Conservation (phyloP, 1,140 invertebrate species). For the Lepidurus arcticus region DNA sequence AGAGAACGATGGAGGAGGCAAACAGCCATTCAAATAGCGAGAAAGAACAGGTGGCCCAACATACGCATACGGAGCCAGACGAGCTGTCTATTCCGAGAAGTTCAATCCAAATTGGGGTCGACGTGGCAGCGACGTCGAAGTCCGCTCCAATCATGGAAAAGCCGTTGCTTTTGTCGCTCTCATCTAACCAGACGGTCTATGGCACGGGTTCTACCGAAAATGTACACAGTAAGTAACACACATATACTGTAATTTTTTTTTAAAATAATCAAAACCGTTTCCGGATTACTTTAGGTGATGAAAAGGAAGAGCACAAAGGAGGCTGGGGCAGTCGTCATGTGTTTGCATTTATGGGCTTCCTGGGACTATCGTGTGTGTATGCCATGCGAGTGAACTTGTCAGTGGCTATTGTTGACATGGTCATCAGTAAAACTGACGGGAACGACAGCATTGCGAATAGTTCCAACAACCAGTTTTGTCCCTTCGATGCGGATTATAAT, state of each 20-base stretch:
- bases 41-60: too few species aligned
- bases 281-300: background rate
- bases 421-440: conserved; percentile 41
- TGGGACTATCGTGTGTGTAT: conserved; percentile 88
- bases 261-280: too few species aligned
- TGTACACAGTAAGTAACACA: background rate
- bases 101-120: too few species aligned
- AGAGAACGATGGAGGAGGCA: too few species aligned
- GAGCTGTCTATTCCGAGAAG: too few species aligned
- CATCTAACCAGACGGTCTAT: background rate
- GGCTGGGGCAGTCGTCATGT: conserved; percentile 54
- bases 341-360: conserved; percentile 82
- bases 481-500: background rate
- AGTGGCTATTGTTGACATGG: conserved; percentile 95
- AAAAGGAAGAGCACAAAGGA: background rate
- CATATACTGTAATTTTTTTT: background rate
- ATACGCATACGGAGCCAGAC: too few species aligned
- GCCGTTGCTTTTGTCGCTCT: too few species aligned
- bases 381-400: conserved; percentile 93
- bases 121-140: too few species aligned
- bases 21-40: too few species aligned
- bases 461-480: background rate
- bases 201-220: background rate
- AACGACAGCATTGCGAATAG: background rate
- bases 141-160: too few species aligned